Conservation (phyloP, 2,888 invertebrate species). For the Gortyna flavago region DNA sequence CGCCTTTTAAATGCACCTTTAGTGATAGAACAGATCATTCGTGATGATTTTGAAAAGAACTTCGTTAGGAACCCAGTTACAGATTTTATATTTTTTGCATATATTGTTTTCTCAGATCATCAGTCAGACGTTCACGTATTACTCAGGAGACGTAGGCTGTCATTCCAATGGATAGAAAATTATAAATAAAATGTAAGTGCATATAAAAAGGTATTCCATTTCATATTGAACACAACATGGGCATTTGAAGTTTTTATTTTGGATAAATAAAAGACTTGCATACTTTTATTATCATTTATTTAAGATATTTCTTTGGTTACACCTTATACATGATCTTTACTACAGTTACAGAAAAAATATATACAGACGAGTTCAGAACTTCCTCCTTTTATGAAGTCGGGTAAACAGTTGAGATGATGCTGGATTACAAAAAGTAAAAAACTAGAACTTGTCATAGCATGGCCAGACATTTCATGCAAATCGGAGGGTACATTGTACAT, state of each 20-base stretch:
- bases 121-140: neutral
- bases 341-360: slow-evolving; percentile 47
- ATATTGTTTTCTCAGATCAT: no score
- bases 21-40: neutral
- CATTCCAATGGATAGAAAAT: neutral
- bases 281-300: slow-evolving; percentile 60
- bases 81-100: neutral
- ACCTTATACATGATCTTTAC: slow-evolving; percentile 60
- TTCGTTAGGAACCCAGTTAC: no score
- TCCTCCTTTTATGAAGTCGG: neutral
- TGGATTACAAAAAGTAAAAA: slow-evolving; percentile 41
- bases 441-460: slow-evolving; percentile 5
- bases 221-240: neutral
- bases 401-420: slow-evolving; percentile 10
- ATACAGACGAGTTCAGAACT: slow-evolving; percentile 26
- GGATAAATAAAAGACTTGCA: slow-evolving; percentile 12
- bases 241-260: neutral
- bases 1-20: no score
- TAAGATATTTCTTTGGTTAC: slow-evolving; percentile 66
- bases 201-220: neutral
- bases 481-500: slow-evolving; percentile 3
- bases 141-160: neutral
- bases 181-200: neutral
- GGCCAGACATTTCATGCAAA: slow-evolving; percentile 12
- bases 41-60: no score